Evolutionary conservation across 2,797 vertebrate species (phyloP).

Genomic region (Bovichtus variegatus): DNA sequence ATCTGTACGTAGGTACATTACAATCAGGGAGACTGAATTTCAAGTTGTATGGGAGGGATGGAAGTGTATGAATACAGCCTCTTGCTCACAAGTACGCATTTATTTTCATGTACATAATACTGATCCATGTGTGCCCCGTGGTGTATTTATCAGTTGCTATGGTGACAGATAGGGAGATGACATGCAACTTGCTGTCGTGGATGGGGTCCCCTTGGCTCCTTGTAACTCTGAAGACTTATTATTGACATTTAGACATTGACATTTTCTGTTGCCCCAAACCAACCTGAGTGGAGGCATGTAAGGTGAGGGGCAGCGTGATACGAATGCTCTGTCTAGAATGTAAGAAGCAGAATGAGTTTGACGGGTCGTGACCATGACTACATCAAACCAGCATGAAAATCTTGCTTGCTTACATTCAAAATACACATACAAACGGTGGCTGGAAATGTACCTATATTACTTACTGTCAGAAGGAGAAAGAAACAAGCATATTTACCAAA

Average conservation of each 20-base stretch:
- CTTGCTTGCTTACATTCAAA: background rate
- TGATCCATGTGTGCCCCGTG: background rate
- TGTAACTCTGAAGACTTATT: background rate
- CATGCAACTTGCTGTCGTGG: background rate
- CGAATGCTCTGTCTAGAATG: background rate
- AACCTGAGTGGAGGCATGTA: background rate
- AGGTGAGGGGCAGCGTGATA: background rate
- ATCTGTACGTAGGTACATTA: conserved; percentile 57
- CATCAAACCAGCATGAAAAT: background rate
- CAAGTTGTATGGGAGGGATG: conserved; percentile 4
- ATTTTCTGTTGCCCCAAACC: background rate
- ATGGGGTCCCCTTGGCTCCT: background rate
- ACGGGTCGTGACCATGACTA: background rate
- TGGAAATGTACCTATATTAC: background rate
- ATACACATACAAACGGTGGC: background rate
- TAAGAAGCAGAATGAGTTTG: background rate
- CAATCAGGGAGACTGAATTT: conserved; percentile 31
- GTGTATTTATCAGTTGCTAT: background rate
- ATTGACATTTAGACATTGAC: background rate
- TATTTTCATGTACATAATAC: conserved; percentile 1
- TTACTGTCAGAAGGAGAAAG: background rate
- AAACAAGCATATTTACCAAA: background rate
- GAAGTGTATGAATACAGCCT: background rate
- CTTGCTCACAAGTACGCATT: background rate
- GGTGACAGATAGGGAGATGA: background rate